Evolutionary conservation across 2,888 invertebrate species (phyloP), one percentile per base, ranked within the genome.

Genomic region (Norana najaformis): DNA sequence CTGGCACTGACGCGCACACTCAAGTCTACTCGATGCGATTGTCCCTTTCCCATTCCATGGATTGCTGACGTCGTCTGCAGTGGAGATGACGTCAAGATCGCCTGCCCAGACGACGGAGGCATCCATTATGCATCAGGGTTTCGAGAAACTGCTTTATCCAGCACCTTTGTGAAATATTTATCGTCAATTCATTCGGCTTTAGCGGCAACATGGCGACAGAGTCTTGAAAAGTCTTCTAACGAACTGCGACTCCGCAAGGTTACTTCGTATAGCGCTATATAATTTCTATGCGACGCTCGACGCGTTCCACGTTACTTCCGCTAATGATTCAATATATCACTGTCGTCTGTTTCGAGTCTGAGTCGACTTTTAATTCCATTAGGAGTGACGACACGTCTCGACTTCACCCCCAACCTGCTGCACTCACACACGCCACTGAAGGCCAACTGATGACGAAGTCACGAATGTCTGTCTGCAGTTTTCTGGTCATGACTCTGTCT

Each of bases 341-440:
- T 69, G 69, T 69, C 69, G 69, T 69, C 69, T 69, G 69, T n/a
- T 69, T 30, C 69, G 69, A n/a, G 69, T 69, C 69, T 69, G 69
- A 69, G 69, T 69, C 69, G 69, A 69, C 69, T 69, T 30, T 69
- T 69, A 69, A 69, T 69, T 69, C 69, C 69, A n/a, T 69, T 69
- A 69, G 69, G 30, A 69, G 69, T 69, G 69, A n/a, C 69, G 11
- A 69, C 16, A 16, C n/a, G 69, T 69, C 69, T 69, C 30, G 30
- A n/a, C 30, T 69, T 69, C 69, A 69, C 69, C n/a, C 30, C 30
- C 69, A 69, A n/a, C 30, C 69, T 30, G 16, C 0, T 69, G 30
- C 30, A 8, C 69, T n/a, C 30, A n/a, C 69, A 69, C 69, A 69
- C 69, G n/a, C 69, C n/a, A 30, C 69, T 47, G n/a, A n/a, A n/a